A percentile compares a stretch with the other conserved stretches of the same genome.
These are phyloP conservation scores for Deilephila porcellus DNA, from an alignment of 2,888 invertebrate genomes.

Conservation along the genomic window DNA sequence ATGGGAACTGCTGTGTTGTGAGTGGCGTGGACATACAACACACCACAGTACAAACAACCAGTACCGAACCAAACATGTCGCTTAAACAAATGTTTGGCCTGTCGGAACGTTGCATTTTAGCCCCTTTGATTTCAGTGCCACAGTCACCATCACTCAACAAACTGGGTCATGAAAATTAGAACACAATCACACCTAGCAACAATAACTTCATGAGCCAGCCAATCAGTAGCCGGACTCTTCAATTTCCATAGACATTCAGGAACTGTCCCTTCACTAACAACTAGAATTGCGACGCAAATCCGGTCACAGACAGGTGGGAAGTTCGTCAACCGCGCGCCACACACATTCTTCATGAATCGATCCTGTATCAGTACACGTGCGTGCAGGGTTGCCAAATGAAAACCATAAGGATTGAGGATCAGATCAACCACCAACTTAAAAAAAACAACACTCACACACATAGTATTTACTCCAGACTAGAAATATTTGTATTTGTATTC, in stretches of 20 bases:
- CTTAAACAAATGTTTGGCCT: too few species aligned
- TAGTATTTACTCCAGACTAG: neutral
- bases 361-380: neutral
- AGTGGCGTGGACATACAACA: too few species aligned
- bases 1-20: too few species aligned
- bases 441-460: neutral
- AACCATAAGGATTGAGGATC: neutral
- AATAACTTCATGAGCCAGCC: neutral
- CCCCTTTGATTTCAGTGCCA: too few species aligned
- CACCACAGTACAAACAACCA: too few species aligned
- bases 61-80: too few species aligned
- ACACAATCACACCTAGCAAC: neutral
- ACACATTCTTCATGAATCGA: neutral
- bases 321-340: conserved; percentile 4
- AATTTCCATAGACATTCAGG: neutral
- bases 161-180: too few species aligned
- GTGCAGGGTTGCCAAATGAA: neutral
- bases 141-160: too few species aligned
- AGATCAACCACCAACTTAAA: too few species aligned
- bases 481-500: too few species aligned
- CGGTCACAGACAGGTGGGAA: conserved; percentile 50
- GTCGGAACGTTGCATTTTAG: too few species aligned
- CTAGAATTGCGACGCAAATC: conserved; percentile 40
- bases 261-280: neutral
- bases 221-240: too few species aligned